Evolutionary conservation across 2,113 vertebrate species (phyloP).

Genomic region (Pluvialis apricaria): DNA sequence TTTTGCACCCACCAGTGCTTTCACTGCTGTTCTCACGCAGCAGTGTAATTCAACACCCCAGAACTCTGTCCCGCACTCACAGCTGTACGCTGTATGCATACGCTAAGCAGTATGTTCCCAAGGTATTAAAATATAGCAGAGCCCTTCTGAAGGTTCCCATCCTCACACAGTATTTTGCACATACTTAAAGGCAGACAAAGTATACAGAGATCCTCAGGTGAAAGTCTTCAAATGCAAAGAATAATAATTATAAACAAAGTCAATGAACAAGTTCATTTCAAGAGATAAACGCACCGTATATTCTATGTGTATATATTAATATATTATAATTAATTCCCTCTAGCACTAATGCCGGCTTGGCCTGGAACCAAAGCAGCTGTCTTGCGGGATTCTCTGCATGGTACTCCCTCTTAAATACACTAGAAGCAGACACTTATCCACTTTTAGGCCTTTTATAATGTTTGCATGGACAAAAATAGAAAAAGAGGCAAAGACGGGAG

Average conservation of each 20-base stretch:
- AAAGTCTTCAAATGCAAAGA: not conserved
- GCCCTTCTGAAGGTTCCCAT: not conserved
- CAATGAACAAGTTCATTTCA: not conserved
- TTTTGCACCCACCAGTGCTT: not conserved
- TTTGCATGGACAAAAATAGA: conserved; percentile 59
- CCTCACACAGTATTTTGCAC: not conserved
- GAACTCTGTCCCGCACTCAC: not conserved
- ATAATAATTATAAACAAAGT: not conserved
- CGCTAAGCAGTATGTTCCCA: not conserved
- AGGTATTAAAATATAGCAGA: not conserved
- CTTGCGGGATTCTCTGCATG: conserved; percentile 65
- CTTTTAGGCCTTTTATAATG: conserved; percentile 62
- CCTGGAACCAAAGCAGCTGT: conserved; percentile 68
- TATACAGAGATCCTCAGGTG: not conserved
- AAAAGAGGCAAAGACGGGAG: conserved; percentile 36
- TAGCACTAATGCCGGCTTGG: conserved; percentile 53
- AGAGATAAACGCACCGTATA: not conserved
- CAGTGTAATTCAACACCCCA: not conserved
- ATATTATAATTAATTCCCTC: conserved; percentile 68
- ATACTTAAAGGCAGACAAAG: not conserved
- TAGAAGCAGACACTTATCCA: conserved; percentile 63
- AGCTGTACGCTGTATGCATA: not conserved
- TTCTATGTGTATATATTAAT: conserved; percentile 54
- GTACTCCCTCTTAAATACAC: conserved; percentile 53
- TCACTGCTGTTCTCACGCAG: not conserved